These are phyloP conservation scores for Camelus bactrianus DNA, from an alignment of 2,113 vertebrate species.

Conservation along the genomic window DNA sequence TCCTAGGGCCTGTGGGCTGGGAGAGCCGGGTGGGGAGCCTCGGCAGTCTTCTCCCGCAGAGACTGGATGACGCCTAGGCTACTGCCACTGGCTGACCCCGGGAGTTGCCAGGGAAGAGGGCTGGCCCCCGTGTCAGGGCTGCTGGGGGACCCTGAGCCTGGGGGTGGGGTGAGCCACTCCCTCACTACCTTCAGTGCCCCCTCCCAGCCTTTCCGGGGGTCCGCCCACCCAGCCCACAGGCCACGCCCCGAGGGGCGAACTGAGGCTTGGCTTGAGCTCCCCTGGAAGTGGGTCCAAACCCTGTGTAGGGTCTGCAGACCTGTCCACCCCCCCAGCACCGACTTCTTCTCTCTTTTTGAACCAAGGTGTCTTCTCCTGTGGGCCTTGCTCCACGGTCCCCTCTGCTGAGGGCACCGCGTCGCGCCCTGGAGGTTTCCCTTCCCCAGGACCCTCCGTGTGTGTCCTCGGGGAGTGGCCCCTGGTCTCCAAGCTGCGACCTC, in stretches of 20 bases:
- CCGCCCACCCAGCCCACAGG: background rate
- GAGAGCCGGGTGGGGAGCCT: no score
- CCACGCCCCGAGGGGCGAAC: fast-evolving
- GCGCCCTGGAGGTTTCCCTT: no score
- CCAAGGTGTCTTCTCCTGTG: background rate
- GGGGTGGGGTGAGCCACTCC: fast-evolving
- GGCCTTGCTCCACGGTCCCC: background rate
- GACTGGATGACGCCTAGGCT: fast-evolving
- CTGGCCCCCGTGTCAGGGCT: background rate
- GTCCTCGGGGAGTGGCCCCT: fast-evolving
- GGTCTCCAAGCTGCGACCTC: background rate
- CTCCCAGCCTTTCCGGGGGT: fast-evolving
- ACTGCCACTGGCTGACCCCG: background rate
- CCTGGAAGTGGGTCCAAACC: no score
- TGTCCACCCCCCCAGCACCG: fast-evolving
- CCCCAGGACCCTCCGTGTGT: background rate
- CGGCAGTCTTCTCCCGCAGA: fast-evolving
- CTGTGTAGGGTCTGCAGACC: fast-evolving
- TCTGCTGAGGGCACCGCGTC: background rate
- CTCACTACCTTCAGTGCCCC: fast-evolving
- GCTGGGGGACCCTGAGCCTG: background rate
- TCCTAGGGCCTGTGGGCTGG: background rate
- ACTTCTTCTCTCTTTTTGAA: background rate
- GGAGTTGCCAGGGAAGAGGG: background rate
- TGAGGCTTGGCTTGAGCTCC: background rate